Conservation (phyloP, 1,140 invertebrate species). For the Lucilia sericata region DNA sequence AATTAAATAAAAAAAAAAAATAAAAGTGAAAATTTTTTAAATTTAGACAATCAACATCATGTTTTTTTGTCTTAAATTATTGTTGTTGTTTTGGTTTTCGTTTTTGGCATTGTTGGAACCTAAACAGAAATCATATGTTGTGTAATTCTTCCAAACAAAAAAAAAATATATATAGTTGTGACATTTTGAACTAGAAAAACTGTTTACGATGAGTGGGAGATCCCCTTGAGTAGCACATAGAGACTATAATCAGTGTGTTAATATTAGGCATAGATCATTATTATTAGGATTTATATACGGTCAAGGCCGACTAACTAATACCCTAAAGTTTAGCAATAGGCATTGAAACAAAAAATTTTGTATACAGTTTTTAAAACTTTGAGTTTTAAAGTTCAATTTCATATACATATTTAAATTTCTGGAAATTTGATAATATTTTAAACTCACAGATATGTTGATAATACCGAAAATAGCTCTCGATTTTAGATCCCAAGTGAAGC, state of each 20-base stretch:
- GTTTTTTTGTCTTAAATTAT: neutral
- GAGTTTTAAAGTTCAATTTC: too few relatives aligned
- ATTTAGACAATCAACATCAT: conserved; percentile 17
- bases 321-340: too few relatives aligned
- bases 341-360: too few relatives aligned
- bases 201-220: conserved; percentile 19
- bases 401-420: too few relatives aligned
- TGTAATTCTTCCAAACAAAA: conserved; percentile 22
- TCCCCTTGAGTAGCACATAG: conserved; percentile 5
- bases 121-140: neutral
- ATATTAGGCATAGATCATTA: neutral
- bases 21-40: conserved; percentile 5
- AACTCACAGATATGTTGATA: too few relatives aligned
- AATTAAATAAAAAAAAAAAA: neutral
- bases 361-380: too few relatives aligned
- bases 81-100: neutral
- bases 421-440: too few relatives aligned
- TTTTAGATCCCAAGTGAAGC: too few relatives aligned
- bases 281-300: neutral
- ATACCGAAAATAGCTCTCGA: too few relatives aligned
- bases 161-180: neutral
- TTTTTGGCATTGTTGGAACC: conserved; percentile 8
- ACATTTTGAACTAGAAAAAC: conserved; percentile 42
- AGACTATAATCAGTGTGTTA: neutral
- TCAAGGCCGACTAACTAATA: neutral